phyloP scores from a whole-genome alignment of 2,888 invertebrate species.

The Elmis aenea region DNA sequence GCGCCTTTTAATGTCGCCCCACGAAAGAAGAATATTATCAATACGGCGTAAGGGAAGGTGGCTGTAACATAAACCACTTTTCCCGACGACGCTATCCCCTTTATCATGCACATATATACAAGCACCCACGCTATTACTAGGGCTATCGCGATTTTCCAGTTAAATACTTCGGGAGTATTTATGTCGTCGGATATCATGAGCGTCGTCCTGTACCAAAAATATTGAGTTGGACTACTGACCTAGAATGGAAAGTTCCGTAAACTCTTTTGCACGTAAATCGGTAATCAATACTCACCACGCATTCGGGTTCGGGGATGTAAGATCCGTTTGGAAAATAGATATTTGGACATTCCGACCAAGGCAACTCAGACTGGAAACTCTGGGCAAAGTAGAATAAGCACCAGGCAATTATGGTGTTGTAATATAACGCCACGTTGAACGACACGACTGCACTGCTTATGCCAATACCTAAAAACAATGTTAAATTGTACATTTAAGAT shows the following conservation, averaged over 20 bases:
- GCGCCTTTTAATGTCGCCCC: conserved; percentile 85
- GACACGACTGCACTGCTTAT: conserved; percentile 94
- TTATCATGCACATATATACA: conserved; percentile 95
- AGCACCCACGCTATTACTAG: conserved; percentile 88
- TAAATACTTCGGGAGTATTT: conserved; percentile 78
- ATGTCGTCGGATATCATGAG: conserved; percentile 87
- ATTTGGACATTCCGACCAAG: conserved; percentile 90
- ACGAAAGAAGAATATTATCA: conserved; percentile 93
- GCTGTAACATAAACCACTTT: conserved; percentile 96
- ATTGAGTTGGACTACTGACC: conserved; percentile 87
- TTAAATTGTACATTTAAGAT: conserved; percentile 1
- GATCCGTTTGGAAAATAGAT: conserved; percentile 74
- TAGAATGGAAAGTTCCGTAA: conserved; percentile 43
- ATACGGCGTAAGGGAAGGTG: conserved; percentile 92
- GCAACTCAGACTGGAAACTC: conserved; percentile 87
- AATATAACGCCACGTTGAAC: conserved; percentile 93
- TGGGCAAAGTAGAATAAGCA: conserved; percentile 91
- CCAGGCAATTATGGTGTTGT: conserved; percentile 98
- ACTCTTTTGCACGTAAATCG: conserved; percentile 2
- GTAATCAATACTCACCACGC: conserved; percentile 58
- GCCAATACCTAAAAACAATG: conserved; percentile 64
- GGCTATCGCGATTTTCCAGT: conserved; percentile 86
- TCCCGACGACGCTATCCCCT: conserved; percentile 94
- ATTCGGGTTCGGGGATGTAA: conserved; percentile 74
- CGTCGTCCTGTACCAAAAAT: conserved; percentile 92